Evolutionary conservation across 2,888 invertebrate genomes (phyloP).

Genomic region (Camponotus fellah): DNA sequence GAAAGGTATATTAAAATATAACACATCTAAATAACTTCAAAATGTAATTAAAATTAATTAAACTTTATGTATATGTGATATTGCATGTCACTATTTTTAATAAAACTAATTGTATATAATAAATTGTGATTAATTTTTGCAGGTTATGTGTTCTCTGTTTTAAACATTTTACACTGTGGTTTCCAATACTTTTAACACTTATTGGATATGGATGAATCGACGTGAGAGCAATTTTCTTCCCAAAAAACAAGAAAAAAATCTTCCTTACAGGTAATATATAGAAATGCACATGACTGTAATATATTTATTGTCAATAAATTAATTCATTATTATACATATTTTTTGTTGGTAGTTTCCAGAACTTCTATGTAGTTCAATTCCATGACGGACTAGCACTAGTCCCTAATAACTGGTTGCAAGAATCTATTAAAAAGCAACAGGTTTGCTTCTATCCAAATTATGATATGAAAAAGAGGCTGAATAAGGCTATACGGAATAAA

Average conservation of each 20-base stretch:
- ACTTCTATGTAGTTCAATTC: slow-evolving; percentile 30
- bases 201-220: not conserved
- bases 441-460: slow-evolving; percentile 40
- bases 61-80: slow-evolving; percentile 7
- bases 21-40: not conserved
- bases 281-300: not conserved
- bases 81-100: slow-evolving; percentile 9
- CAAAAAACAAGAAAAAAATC: not conserved
- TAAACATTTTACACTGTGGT: slow-evolving; percentile 4
- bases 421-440: slow-evolving; percentile 22
- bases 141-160: slow-evolving; percentile 19
- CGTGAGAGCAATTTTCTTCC: not conserved
- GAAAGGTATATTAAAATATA: not conserved
- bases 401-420: slow-evolving; percentile 35
- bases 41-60: slow-evolving; percentile 15
- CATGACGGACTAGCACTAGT: slow-evolving; percentile 25
- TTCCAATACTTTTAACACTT: not conserved
- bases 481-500: slow-evolving; percentile 34
- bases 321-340: slow-evolving; percentile 9
- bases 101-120: slow-evolving; percentile 21
- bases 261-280: slow-evolving; percentile 23
- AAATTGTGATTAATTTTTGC: slow-evolving; percentile 1
- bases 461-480: slow-evolving; percentile 24
- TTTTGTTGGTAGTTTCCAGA: slow-evolving; percentile 6
- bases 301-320: slow-evolving; percentile 25